Base-by-base conservation (phyloP, 2,888 invertebrate species). In the Trachelus troglodyta region DNA sequence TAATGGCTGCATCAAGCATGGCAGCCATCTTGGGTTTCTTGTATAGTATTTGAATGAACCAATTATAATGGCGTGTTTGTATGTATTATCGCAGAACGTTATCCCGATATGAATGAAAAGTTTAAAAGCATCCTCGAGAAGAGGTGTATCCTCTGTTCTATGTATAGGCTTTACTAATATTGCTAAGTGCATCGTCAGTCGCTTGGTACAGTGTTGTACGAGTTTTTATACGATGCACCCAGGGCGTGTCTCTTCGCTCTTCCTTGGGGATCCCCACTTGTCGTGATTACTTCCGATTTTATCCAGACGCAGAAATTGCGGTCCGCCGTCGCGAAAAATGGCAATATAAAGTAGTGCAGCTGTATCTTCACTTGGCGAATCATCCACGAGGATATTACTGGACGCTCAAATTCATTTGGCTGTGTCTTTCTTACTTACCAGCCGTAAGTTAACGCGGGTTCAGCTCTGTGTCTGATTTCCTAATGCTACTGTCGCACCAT, bases 121-220 rank as follows among this genome's bases (percentile, higher is more conserved):
- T 71, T 83, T 83, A 82, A 83, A 83, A 82, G 82, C 82, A 77
- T 33, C 77, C 71, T 80, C 76, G 75, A 73, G 78, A 56, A 79
- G 56, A 35, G 75, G 75, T 33, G 40, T 69, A 73, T 35, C 78
- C 78, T 75, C 77, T 75, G 82, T 87, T 86, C 85, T 84, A 86
- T 3, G 35, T 35, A 35, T 86, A 84, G 87, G 82, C 82, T 90
- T 88, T 90, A 88, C 89, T 90, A 90, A 90, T 90, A 90, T 90
- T 88, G 88, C 90, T 90, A 90, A 90, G 90, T 90, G 90, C 90
- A 90, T 90, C 89, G 89, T 90, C 89, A 90, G 88, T 83, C 85
- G 88, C 83, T 88, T 86, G 86, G 84, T 86, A 86, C 87, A 87
- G 87, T 84, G 83, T 85, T 84, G 84, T 84, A 80, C 83, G 79